phyloP scores from a whole-genome alignment of 2,888 invertebrate species.

The Mesopsocus fuscifrons region DNA sequence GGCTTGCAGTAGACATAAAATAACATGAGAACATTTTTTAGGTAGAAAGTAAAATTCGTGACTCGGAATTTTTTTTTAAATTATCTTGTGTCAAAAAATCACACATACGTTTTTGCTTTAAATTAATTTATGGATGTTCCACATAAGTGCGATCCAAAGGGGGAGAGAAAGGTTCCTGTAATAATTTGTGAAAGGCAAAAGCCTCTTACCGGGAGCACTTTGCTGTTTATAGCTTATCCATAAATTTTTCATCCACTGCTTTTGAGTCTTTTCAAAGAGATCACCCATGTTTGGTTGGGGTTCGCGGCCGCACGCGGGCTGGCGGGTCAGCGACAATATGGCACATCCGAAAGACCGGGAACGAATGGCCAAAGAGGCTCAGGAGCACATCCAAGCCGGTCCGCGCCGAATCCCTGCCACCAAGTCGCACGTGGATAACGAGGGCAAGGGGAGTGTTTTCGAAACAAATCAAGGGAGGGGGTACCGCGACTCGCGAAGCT shows the following conservation, averaged over 20 bases:
- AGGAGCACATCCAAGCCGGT: conserved; percentile 1
- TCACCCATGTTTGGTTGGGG: conserved; percentile 21
- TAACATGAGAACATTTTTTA: too few relatives aligned
- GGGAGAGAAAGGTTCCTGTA: too few relatives aligned
- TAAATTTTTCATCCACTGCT: conserved; percentile 32
- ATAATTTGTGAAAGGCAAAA: too few relatives aligned
- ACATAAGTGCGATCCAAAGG: too few relatives aligned
- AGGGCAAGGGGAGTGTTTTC: conserved; percentile 6
- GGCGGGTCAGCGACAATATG: conserved; percentile 3
- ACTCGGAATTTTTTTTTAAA: too few relatives aligned
- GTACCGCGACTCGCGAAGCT: background rate
- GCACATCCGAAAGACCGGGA: conserved; percentile 9
- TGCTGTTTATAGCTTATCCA: conserved; percentile 25
- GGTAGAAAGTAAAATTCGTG: too few relatives aligned
- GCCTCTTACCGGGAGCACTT: conserved; percentile 21
- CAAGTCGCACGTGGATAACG: conserved; percentile 9
- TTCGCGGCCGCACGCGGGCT: too few relatives aligned
- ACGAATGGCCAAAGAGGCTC: conserved; percentile 2
- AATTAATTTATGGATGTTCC: too few relatives aligned
- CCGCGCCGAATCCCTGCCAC: too few relatives aligned
- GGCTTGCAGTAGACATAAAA: too few relatives aligned
- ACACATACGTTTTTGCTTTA: too few relatives aligned
- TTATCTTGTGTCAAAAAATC: too few relatives aligned
- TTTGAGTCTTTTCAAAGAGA: conserved; percentile 24
- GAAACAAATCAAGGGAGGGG: conserved; percentile 2